phyloP scores from a whole-genome alignment of 1,140 invertebrate genomes.

The Drosophila saltans region DNA sequence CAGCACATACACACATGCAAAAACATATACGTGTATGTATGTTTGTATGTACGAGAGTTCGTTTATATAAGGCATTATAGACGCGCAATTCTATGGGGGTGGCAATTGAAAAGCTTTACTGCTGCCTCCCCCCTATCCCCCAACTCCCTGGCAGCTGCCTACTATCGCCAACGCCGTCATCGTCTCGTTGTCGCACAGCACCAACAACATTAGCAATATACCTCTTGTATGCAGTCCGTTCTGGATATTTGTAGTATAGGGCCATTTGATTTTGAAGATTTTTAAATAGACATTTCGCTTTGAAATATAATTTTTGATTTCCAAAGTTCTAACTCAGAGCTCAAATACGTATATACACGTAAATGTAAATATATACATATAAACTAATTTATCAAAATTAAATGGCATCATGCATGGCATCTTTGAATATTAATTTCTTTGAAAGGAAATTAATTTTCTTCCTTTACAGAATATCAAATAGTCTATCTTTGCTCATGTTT shows the following conservation, averaged over 20 bases:
- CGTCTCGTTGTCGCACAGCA: slow-evolving; percentile 18
- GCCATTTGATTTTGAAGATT: not conserved
- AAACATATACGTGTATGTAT: slow-evolving; percentile 3
- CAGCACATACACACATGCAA: slow-evolving; percentile 20
- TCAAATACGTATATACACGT: too few species aligned
- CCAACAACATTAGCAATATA: slow-evolving; percentile 19
- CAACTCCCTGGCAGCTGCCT: slow-evolving; percentile 16
- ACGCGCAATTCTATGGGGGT: slow-evolving; percentile 74
- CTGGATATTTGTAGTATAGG: not conserved
- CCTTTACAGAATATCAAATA: slow-evolving; percentile 40
- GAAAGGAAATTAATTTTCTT: not conserved
- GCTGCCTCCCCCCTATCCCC: slow-evolving; percentile 39
- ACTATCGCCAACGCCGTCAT: slow-evolving; percentile 38
- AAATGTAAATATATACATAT: too few species aligned
- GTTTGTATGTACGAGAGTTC: slow-evolving; percentile 23
- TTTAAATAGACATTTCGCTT: too few species aligned
- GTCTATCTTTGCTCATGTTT: slow-evolving; percentile 34
- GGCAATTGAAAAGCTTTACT: slow-evolving; percentile 81
- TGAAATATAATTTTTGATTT: too few species aligned
- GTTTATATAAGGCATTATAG: slow-evolving; percentile 79
- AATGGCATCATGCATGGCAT: too few species aligned
- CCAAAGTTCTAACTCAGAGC: too few species aligned
- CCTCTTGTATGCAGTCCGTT: not conserved
- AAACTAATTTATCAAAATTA: too few species aligned
- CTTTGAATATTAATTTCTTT: too few species aligned